Evolutionary conservation across 2,113 vertebrate species (phyloP), one percentile per base, ranked within the genome.

Genomic region (Embiotoca jacksoni): DNA sequence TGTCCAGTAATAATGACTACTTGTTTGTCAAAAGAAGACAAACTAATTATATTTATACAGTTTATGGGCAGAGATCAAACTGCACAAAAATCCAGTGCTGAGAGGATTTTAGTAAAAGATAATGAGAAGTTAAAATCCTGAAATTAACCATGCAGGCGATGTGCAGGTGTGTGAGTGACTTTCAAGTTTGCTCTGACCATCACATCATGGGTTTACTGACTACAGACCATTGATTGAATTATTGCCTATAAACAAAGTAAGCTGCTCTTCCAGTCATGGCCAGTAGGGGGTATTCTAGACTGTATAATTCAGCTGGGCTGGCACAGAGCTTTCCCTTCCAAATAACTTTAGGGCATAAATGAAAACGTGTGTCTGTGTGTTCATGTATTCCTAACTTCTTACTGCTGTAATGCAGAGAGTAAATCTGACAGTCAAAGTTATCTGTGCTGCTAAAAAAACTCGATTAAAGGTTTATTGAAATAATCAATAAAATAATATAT

Each of bases 211-310:
- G 11, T 76, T 71, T 69, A 32, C 3, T 54, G 7, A 50, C 41
- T 35, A 14, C 5, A 41, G n/a, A 56, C 16, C 31, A 37, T 31
- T 16, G 16, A 35, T 36, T 35, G 0, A 33, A 36, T 1, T 3
- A 3, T 3, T 36, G 8, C 23, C 1, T n/a, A 3, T 0, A 52
- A 37, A 9, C 4, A 7, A 23, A 23, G 23, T 23, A 23, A 23
- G 23, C 23, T 87, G 46, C 57, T 68, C 1, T 82, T 81, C 44
- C 37, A 13, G 7, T 50, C 11, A 23, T 23, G 41, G 39, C 81
- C 91, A 80, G 60, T 63, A 85, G 86, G 64, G 44, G 88, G 86
- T 31, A 53, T 3, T 41, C 15, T 23, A 74, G 67, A 68, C 76
- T 35, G 30, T 68, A 13, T 37, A 41, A 65, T 54, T 36, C 2